A percentile compares a stretch with the other conserved stretches of the same genome.
phyloP scores from a whole-genome alignment of 2,113 vertebrate genomes.

The Isurus oxyrinchus region DNA sequence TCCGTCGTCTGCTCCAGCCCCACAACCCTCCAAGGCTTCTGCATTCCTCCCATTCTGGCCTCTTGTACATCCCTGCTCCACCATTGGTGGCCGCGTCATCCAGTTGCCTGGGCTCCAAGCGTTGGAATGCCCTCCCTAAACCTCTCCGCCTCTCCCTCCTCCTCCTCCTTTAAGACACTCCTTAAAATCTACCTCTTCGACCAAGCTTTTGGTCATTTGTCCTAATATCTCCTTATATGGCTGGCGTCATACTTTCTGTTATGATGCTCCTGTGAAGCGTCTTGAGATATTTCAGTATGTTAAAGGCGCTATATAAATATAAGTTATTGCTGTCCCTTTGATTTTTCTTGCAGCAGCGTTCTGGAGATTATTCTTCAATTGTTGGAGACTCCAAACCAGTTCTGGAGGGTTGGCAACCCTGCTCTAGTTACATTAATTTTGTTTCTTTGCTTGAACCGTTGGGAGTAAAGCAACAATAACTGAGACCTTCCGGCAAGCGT shows the following conservation, averaged over 20 bases:
- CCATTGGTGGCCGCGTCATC: too few relatives aligned
- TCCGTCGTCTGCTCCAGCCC: too few relatives aligned
- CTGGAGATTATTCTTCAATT: not conserved
- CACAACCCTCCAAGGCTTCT: too few relatives aligned
- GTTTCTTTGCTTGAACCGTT: not conserved
- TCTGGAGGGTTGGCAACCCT: not conserved
- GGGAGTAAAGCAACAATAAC: not conserved
- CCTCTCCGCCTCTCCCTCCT: too few relatives aligned
- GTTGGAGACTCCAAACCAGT: not conserved
- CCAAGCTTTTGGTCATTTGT: not conserved
- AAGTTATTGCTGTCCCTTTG: not conserved
- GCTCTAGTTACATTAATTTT: not conserved
- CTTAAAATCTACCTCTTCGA: not conserved
- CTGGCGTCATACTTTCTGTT: not conserved
- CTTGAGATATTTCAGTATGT: not conserved
- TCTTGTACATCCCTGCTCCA: too few relatives aligned
- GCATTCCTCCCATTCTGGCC: too few relatives aligned
- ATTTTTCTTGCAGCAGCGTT: not conserved
- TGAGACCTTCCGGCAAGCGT: too few relatives aligned
- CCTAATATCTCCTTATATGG: not conserved
- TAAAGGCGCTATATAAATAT: not conserved
- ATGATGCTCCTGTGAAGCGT: not conserved
- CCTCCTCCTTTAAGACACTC: too few relatives aligned
- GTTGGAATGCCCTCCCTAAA: too few relatives aligned
- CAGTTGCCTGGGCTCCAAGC: too few relatives aligned